Evolutionary conservation across 1,140 invertebrate species (phyloP).

Genomic region (Lasioglossum baleicum): DNA sequence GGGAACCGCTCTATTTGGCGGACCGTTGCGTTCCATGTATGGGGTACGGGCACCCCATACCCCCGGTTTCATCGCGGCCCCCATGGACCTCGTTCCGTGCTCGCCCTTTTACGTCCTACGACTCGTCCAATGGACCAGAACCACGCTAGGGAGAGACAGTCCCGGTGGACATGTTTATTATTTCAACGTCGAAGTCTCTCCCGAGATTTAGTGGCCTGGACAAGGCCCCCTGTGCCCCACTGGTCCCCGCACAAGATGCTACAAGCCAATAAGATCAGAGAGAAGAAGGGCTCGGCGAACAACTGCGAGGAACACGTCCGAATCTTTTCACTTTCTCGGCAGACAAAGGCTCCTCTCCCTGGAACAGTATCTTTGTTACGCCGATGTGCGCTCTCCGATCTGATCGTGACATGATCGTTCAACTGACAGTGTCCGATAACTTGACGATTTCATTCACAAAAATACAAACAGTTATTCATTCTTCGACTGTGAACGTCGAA

Average conservation of each 20-base stretch:
- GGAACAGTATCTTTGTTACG: conserved; percentile 17
- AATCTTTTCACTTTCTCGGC: conserved; percentile 38
- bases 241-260: neutral
- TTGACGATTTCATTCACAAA: too few relatives aligned
- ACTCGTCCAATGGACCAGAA: conserved; percentile 39
- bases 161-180: conserved; percentile 59
- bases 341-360: conserved; percentile 7
- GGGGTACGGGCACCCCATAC: conserved; percentile 7
- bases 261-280: conserved; percentile 51
- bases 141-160: conserved; percentile 48
- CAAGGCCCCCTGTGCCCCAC: conserved; percentile 12
- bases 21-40: conserved; percentile 31
- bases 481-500: too few relatives aligned
- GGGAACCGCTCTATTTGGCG: conserved; percentile 44
- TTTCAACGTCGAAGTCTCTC: conserved; percentile 57
- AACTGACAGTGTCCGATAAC: neutral
- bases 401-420: neutral
- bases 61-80: neutral
- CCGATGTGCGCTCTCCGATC: neutral
- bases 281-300: conserved; percentile 25
- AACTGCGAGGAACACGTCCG: conserved; percentile 32
- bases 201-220: conserved; percentile 54
- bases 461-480: too few relatives aligned
- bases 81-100: conserved; percentile 24
- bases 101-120: conserved; percentile 44